phyloP scores from a whole-genome alignment of 2,113 vertebrate species.

The Megalops atlanticus region DNA sequence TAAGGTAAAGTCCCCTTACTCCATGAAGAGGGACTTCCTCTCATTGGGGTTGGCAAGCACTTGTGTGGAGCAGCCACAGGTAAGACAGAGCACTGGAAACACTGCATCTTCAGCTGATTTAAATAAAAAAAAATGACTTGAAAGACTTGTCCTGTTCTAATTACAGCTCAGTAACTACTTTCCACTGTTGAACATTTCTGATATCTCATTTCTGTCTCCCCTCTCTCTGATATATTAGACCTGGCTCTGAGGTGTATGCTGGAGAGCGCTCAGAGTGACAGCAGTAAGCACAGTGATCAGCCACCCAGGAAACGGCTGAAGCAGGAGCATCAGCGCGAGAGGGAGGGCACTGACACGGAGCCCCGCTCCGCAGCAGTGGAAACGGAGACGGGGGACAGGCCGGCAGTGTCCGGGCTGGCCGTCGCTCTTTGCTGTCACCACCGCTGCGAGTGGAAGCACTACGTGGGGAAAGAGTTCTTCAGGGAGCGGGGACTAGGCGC shows the following conservation, averaged over 20 bases:
- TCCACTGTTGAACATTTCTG: neutral
- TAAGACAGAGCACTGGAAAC: constrained; percentile 52
- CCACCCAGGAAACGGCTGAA: constrained; percentile 75
- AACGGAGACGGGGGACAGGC: constrained; percentile 36
- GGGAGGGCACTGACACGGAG: constrained; percentile 13
- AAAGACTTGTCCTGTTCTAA: neutral
- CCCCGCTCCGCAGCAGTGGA: constrained; percentile 17
- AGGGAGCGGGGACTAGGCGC: constrained; percentile 78
- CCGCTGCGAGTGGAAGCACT: constrained; percentile 92
- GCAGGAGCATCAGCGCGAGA: constrained; percentile 43
- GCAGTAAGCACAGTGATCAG: constrained; percentile 51
- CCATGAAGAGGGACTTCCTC: constrained; percentile 70
- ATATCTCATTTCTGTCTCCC: neutral
- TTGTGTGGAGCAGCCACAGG: constrained; percentile 95
- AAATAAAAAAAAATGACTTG: neutral
- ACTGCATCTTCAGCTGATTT: neutral
- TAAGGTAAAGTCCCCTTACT: constrained; percentile 83
- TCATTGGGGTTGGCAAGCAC: constrained; percentile 93
- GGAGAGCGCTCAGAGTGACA: constrained; percentile 60
- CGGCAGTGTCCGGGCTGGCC: constrained; percentile 74
- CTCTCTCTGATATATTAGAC: constrained; percentile 64
- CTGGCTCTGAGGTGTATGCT: constrained; percentile 89
- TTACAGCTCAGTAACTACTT: neutral
- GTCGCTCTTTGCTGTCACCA: constrained; percentile 96
- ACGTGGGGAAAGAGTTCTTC: constrained; percentile 91